These are phyloP conservation scores for Meiosimyza decipiens DNA, from an alignment of 2,888 invertebrate species.

Conservation along the genomic window DNA sequence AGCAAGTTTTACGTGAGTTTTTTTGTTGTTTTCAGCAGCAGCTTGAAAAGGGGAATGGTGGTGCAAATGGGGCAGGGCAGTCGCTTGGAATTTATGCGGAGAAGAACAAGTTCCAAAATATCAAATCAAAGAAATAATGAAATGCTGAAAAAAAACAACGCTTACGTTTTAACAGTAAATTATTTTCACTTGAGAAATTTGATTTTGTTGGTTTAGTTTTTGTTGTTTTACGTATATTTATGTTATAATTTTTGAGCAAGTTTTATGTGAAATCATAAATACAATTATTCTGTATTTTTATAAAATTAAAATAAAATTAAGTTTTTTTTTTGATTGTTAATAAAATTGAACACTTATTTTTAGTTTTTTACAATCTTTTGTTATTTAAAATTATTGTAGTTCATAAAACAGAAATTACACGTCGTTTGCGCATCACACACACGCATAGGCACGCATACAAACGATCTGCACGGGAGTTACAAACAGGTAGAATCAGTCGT, in stretches of 20 bases:
- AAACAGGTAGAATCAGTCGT: no score
- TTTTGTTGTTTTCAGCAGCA: constrained; percentile 15
- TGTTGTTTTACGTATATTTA: neutral
- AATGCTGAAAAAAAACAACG: neutral
- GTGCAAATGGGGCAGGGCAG: constrained; percentile 5
- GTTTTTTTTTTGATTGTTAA: neutral
- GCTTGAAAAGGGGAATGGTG: constrained; percentile 3
- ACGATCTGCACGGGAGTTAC: no score
- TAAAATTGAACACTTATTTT: neutral
- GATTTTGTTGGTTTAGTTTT: constrained; percentile 25
- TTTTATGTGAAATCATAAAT: neutral
- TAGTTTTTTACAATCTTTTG: neutral
- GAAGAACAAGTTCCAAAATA: constrained; percentile 1
- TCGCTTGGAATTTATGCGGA: constrained; percentile 10
- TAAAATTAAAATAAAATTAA: neutral
- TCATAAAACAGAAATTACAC: no score
- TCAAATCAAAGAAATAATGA: neutral
- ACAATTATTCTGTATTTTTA: neutral
- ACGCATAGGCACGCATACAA: no score
- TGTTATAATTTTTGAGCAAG: neutral
- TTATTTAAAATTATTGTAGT: neutral
- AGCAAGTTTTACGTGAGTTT: neutral
- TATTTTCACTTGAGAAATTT: constrained; percentile 31
- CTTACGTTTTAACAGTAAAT: constrained; percentile 35
- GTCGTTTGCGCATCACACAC: no score